Evolutionary conservation across 2,113 vertebrate species (phyloP), one percentile per base, ranked within the genome.

Genomic region (Crocuta crocuta): DNA sequence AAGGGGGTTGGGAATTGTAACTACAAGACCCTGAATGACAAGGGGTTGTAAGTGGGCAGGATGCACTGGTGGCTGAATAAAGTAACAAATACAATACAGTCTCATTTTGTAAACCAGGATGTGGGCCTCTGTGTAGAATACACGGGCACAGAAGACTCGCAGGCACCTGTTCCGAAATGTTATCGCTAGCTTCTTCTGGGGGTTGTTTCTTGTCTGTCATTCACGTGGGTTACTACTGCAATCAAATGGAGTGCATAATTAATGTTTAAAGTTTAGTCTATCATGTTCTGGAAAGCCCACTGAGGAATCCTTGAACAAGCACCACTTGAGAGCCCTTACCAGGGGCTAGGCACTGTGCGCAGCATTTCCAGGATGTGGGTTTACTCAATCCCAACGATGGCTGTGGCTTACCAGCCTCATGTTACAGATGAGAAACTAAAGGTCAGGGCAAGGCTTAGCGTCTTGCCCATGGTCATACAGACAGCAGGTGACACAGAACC

Each of bases 381-480:
- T 83, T 31, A 63, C 4, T 76, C 31, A 39, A 91, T 7, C 23
- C 31, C 35, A n/a, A 2, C 4, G 10, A 61, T 7, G 48, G 48
- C n/a, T 53, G 33, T 0, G 3, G 10, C 1, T n/a, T 12, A 33
- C 50, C 43, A 76, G 48, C 10, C 39, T 35, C 43, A 2, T 28
- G n/a, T 65, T 61, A 55, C 15, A 65, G 39, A 81, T 58, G n/a
- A 74, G 15, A 91, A 55, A 33, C 35, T 16, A 17, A 39, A 73
- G 50, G 16, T 33, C 15, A 28, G 28, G 91, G 61, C 48, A 76
- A 73, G 33, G 45, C 7, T 39, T 33, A 39, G 50, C 58, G 24
- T 26, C 73, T 23, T 5, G 8, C 26, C 28, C 21, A 33, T 1
- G 0, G 28, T 28, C 70, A 43, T 2, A 0, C 39, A 43, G 61